These are phyloP conservation scores for Sebastes schlegelii DNA, from an alignment of 2,113 vertebrate genomes.

Conservation along the genomic window DNA sequence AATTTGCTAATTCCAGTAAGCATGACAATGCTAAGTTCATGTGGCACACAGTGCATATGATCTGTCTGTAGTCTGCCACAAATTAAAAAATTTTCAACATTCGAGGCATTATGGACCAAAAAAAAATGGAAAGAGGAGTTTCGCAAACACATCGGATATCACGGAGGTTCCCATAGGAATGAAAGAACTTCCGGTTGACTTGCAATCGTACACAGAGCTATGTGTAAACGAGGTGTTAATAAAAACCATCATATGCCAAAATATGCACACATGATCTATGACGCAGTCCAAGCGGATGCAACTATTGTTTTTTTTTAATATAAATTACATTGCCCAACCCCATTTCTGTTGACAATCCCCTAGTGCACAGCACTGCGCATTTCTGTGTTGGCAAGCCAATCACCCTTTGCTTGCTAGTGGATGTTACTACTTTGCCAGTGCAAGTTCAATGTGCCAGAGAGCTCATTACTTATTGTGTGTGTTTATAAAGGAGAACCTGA, in stretches of 20 bases:
- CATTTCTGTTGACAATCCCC: not conserved
- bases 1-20: too few relatives aligned
- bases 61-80: too few relatives aligned
- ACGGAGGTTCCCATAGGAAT: too few relatives aligned
- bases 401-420: not conserved
- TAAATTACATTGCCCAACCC: not conserved
- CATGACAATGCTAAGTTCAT: too few relatives aligned
- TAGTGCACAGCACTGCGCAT: not conserved
- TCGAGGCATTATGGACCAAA: too few relatives aligned
- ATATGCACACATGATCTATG: not conserved
- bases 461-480: slow-evolving; percentile 44
- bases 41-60: too few relatives aligned
- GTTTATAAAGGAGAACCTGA: slow-evolving; percentile 19
- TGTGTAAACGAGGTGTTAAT: not conserved
- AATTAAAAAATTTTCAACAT: too few relatives aligned
- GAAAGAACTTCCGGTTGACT: not conserved
- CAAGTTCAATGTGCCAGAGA: slow-evolving; percentile 33
- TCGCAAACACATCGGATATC: too few relatives aligned
- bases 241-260: not conserved
- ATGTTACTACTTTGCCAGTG: slow-evolving; percentile 25
- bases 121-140: too few relatives aligned
- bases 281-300: not conserved
- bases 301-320: not conserved
- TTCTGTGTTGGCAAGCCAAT: slow-evolving; percentile 1
- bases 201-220: not conserved